Evolutionary conservation across 1,140 invertebrate species (phyloP).

Genomic region (Sitodiplosis mosellana): DNA sequence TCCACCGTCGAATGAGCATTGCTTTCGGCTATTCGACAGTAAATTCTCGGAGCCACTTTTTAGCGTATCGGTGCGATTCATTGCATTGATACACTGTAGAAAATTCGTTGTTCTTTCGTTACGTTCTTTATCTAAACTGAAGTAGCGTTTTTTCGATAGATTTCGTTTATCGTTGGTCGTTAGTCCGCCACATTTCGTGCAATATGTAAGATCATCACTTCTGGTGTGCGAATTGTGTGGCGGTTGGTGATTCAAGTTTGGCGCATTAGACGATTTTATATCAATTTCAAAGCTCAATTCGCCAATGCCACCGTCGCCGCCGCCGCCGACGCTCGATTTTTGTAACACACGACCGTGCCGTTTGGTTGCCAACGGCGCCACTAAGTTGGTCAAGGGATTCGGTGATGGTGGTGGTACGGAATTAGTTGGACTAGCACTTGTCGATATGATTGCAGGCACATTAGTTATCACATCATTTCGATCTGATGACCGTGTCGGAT

Average conservation of each 20-base stretch:
- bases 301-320: background rate
- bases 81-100: background rate
- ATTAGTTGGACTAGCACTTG: background rate
- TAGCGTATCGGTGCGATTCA: background rate
- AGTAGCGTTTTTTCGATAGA: conserved; percentile 1
- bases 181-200: background rate
- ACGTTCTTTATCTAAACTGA: conserved; percentile 2
- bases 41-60: conserved; percentile 1
- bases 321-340: background rate
- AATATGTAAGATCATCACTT: background rate
- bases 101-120: background rate
- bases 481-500: background rate
- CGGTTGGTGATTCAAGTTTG: background rate
- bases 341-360: background rate
- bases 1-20: background rate
- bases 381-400: background rate
- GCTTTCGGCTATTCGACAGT: background rate
- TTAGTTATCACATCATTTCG: background rate
- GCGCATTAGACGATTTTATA: background rate
- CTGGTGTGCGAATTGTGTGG: background rate
- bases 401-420: background rate
- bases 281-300: background rate
- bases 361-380: background rate
- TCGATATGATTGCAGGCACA: background rate
- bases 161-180: background rate